These are phyloP conservation scores for Enteromius radiatus DNA, from an alignment of 2,797 vertebrate species.

Conservation along the genomic window DNA sequence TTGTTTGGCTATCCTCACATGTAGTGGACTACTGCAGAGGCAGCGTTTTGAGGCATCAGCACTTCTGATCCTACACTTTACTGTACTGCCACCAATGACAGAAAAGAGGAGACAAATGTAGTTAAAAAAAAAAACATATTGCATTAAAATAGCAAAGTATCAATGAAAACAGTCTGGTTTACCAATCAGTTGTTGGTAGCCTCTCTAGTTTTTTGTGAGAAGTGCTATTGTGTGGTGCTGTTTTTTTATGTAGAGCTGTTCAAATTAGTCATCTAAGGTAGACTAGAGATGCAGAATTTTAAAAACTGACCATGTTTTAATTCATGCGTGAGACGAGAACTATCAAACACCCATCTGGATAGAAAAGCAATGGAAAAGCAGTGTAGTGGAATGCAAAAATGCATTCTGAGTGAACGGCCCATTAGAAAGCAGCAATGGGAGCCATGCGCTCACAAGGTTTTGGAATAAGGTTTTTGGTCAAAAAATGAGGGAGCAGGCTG, in stretches of 20 bases:
- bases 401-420: not conserved
- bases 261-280: not conserved
- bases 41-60: slow-evolving; percentile 18
- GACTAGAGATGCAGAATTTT: not conserved
- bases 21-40: slow-evolving; percentile 1
- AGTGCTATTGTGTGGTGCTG: not conserved
- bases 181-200: not conserved
- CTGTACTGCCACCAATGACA: not conserved
- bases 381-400: not conserved
- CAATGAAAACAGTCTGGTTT: not conserved
- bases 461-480: slow-evolving; percentile 26
- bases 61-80: not conserved
- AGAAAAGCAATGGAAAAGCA: slow-evolving; percentile 5
- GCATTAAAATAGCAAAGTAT: not conserved
- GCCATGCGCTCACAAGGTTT: slow-evolving; percentile 34
- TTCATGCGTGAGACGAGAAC: too few relatives aligned
- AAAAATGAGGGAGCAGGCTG: slow-evolving; percentile 40
- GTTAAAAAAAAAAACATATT: not conserved
- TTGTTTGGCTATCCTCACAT: slow-evolving; percentile 4
- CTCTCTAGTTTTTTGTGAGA: not conserved
- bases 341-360: not conserved
- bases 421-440: slow-evolving; percentile 44
- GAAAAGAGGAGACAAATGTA: not conserved
- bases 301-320: not conserved
- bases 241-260: not conserved